Conservation (phyloP, 2,113 vertebrate genomes). For the Sphaerodactylus townsendi region DNA sequence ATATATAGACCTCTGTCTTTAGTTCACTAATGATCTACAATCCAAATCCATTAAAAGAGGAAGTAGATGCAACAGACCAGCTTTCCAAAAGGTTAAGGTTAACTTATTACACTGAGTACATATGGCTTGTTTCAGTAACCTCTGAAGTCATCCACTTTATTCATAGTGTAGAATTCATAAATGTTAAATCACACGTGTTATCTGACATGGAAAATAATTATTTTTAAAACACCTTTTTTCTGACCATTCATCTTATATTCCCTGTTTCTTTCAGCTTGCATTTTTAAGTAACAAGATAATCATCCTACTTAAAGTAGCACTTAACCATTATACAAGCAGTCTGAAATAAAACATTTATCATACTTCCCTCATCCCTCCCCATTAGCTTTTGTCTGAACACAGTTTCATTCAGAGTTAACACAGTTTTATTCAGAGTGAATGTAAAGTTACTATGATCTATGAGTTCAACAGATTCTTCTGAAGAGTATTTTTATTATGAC, state of each 20-base stretch:
- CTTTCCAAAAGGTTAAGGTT: slow-evolving; percentile 34
- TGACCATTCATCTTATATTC: slow-evolving; percentile 36
- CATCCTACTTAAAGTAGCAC: neutral
- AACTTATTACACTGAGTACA: neutral
- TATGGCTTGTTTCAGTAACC: slow-evolving; percentile 26
- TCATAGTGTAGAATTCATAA: slow-evolving; percentile 20
- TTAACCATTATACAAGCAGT: slow-evolving; percentile 25
- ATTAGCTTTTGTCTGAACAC: slow-evolving; percentile 24
- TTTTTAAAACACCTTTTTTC: slow-evolving; percentile 46
- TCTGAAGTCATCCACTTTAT: slow-evolving; percentile 41
- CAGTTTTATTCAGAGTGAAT: slow-evolving; percentile 19
- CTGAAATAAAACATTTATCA: slow-evolving; percentile 19
- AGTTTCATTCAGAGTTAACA: neutral
- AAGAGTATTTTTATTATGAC: slow-evolving; percentile 28
- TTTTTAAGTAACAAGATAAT: slow-evolving; percentile 29
- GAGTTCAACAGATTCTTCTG: slow-evolving; percentile 18
- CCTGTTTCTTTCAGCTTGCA: slow-evolving; percentile 28
- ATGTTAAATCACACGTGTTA: slow-evolving; percentile 39
- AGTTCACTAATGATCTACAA: slow-evolving; percentile 38
- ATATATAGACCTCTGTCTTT: slow-evolving; percentile 32
- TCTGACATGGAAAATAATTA: slow-evolving; percentile 40
- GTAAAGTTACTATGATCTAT: neutral
- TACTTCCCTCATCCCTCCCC: neutral
- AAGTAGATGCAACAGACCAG: slow-evolving; percentile 16
- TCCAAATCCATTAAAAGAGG: slow-evolving; percentile 38